Evolutionary conservation across 2,797 vertebrate genomes (phyloP), one percentile per base, ranked within the genome.

Genomic region (Parotocinclus haroldoi): DNA sequence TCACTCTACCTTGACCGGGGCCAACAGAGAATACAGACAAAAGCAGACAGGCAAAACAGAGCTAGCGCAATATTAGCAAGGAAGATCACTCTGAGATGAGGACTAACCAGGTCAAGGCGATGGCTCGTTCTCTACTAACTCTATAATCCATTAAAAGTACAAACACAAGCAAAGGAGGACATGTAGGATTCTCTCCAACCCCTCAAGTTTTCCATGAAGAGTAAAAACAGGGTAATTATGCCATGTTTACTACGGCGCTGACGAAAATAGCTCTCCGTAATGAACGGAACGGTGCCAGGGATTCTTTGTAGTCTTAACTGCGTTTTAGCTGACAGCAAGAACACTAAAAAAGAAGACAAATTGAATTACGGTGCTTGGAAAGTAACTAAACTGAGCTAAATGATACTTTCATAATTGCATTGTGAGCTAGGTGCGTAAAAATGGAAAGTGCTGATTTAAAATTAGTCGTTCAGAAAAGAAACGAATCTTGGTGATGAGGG

Each of bases 231-330:
- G 13, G 45, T 46, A 71, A 59, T 71, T 68, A 27, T 49, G 39
- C 53, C 44, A 38, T 14, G 9, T 46, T 69, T 61, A 69, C 38
- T 69, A 65, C 51, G 10, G 52, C 37, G 11, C 14, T 72, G 56
- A 52, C 65, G 65, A 68, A 68, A 54, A 72, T 45, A 53, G 45
- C 10, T 45, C 18, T 60, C 57, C 0, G 36, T 68, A 36, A 55
- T 16, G 12, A 61, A 59, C 37, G n/a, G 10, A 39, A 59, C 38
- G 46, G 48, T 6, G 0, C 18, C 1, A n/a, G 36, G 60, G 50
- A 17, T 60, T 12, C 39, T 53, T 48, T 58, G 13, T 48, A 52
- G 16, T 61, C 13, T 12, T 9, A 49, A 58, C 36, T 19, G 45
- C 48, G 17, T 68, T 71, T 36, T 60, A 59, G 63, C 40, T 58